Percentiles rank a stretch among this genome's conserved stretches.
phyloP scores from a whole-genome alignment of 2,888 invertebrate species.

The Parnassius apollo region DNA sequence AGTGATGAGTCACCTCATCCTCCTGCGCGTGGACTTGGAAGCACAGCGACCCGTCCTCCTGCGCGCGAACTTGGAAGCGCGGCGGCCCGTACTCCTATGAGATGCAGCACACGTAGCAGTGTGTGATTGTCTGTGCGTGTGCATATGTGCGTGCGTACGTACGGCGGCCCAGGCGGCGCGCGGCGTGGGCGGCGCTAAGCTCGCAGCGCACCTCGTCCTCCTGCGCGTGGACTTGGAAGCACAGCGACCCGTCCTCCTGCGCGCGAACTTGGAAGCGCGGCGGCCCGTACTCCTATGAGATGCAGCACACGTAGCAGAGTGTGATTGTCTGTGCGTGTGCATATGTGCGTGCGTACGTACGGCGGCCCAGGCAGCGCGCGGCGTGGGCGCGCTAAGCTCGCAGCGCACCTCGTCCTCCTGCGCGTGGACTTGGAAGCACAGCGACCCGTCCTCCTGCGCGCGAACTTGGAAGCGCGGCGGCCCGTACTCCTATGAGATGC shows the following conservation, averaged over 20 bases:
- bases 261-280: conserved; percentile 95
- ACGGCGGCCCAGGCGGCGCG: conserved; percentile 89
- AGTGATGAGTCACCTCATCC: conserved; percentile 85
- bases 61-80: conserved; percentile 93
- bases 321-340: too few species aligned
- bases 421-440: conserved; percentile 94
- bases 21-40: conserved; percentile 94
- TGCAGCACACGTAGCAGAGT: conserved; percentile 92
- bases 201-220: conserved; percentile 87
- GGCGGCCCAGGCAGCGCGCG: conserved; percentile 90
- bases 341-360: conserved; percentile 37
- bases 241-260: conserved; percentile 92
- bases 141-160: conserved; percentile 20
- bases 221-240: conserved; percentile 93
- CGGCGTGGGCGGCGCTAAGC: conserved; percentile 86
- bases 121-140: too few species aligned
- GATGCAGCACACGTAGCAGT: conserved; percentile 94
- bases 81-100: conserved; percentile 93
- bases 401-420: conserved; percentile 86
- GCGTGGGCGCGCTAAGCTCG: conserved; percentile 86
- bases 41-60: conserved; percentile 92
- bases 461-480: conserved; percentile 94
- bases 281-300: conserved; percentile 91
- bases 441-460: conserved; percentile 91
- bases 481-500: conserved; percentile 93